Evolutionary conservation across 2,113 vertebrate species (phyloP), one percentile per base, ranked within the genome.

Genomic region (Leucopsar rothschildi): DNA sequence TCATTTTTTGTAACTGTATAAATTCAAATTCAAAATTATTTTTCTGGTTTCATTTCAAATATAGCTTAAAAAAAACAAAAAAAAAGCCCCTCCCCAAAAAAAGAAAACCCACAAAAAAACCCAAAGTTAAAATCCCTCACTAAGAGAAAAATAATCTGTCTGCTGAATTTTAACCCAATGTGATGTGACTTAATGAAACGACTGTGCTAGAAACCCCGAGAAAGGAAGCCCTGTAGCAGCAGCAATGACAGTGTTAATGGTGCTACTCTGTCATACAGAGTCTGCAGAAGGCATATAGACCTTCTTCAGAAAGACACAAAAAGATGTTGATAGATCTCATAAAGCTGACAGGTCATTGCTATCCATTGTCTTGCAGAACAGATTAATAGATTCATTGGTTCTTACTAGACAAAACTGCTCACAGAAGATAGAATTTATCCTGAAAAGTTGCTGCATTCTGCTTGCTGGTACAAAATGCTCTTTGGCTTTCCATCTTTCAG

Each of bases 351-450:
- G 65, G 52, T 93, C 63, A 9, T 86, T 82, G 28, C 49, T 76
- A 87, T 96, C 69, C 61, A 73, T 82, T 94, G 90, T 88, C 65
- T 84, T 71, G 56, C 47, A 94, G 73, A 90, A 82, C 85, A 88
- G 68, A 95, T 96, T 86, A 83, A 86, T 86, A 95, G 91, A 91
- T 94, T 93, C 75, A 82, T 93, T 83, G 65, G 59, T 85, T 96
- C 78, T 93, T 95, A 80, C 61, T 82, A 89, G 82, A 95, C 87
- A 95, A 95, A 97, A 96, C 69, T 92, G 55, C 92, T 92, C 85
- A 52, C 27, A 80, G 60, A 68, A 91, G 78, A 96, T 50, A 89
- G 71, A 93, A 93, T 93, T 93, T 90, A 95, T 75, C 81, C 82
- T 92, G 59, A 29, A 89, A 96, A 71, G 64, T 31, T 92, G 76